Evolutionary conservation across 2,113 vertebrate species (phyloP).

Genomic region (Platanista minor): DNA sequence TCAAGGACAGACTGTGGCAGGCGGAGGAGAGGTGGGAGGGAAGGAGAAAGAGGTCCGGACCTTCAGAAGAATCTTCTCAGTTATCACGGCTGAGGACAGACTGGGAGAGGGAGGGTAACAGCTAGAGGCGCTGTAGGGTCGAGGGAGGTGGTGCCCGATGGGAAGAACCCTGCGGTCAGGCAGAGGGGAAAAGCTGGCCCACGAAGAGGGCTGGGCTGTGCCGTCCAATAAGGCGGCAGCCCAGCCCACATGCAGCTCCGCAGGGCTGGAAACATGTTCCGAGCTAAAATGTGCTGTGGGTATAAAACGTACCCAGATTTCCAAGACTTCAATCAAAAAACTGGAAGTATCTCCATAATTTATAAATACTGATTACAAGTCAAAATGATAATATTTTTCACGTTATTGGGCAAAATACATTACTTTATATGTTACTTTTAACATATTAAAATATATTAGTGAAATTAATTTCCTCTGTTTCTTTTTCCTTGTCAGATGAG

Average conservation of each 20-base stretch:
- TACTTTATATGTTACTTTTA: not conserved
- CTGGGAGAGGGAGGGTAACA: fast-evolving
- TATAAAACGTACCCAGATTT: not conserved
- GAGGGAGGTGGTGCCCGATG: too few species aligned
- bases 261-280: not conserved
- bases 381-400: not conserved
- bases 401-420: not conserved
- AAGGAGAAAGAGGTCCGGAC: not conserved
- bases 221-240: not conserved
- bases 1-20: fast-evolving
- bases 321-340: not conserved
- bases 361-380: not conserved
- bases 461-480: not conserved
- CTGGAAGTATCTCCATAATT: not conserved
- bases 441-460: not conserved
- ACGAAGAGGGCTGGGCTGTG: not conserved
- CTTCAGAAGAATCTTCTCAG: too few species aligned
- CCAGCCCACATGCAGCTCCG: not conserved
- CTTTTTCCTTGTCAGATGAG: not conserved
- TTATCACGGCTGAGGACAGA: not conserved
- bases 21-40: fast-evolving
- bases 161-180: fast-evolving
- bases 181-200: fast-evolving
- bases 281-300: not conserved
- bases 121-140: not conserved